Base-by-base conservation (phyloP, 2,113 vertebrate species). In the Felis chaus region DNA sequence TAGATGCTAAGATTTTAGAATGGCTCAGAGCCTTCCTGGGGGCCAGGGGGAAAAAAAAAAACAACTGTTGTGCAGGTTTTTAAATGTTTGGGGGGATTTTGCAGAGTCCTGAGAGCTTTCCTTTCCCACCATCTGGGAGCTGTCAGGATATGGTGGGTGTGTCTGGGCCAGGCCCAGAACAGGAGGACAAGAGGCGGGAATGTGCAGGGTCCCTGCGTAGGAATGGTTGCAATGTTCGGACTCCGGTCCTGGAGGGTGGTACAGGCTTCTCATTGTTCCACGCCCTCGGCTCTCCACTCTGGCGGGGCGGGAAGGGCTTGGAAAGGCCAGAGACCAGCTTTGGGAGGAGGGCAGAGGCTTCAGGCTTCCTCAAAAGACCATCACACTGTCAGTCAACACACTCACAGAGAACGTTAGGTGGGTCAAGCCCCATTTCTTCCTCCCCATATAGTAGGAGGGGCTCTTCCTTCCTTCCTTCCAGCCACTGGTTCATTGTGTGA, bases 241-340 rank as follows among this genome's bases (percentile, higher is more conserved):
- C 78, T 97, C 76, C 10, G 27, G 96, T 23, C 76, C 4, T 1
- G 4, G 87, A 36, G 95, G 80, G 79, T 0, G 3, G 95, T 94
- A 98, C 91, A 98, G 65, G 57, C 96, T 61, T 6, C 33, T 53
- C 83, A 94, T 97, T 98, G 98, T 98, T 98, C 94, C 33, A 1
- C 92, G 69, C 90, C 95, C 68, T 25, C 8, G 0, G 18, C 18
- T 87, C 33, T 66, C 21, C 66, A 18, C 69, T 39, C 11, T 15
- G 90, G 63, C 33, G 5, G 27, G 31, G 61, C 0, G 0, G 19
- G 39, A 12, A 41, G 16, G 76, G 29, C 55, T 53, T 16, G 12
- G 53, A 50, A 57, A 74, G 76, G 63, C 55, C 0, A 23, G 57
- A 76, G 87, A 36, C 15, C 48, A 66, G 84, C 61, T 91, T 12